Conservation (phyloP, 2,797 vertebrate genomes). For the Falco peregrinus region DNA sequence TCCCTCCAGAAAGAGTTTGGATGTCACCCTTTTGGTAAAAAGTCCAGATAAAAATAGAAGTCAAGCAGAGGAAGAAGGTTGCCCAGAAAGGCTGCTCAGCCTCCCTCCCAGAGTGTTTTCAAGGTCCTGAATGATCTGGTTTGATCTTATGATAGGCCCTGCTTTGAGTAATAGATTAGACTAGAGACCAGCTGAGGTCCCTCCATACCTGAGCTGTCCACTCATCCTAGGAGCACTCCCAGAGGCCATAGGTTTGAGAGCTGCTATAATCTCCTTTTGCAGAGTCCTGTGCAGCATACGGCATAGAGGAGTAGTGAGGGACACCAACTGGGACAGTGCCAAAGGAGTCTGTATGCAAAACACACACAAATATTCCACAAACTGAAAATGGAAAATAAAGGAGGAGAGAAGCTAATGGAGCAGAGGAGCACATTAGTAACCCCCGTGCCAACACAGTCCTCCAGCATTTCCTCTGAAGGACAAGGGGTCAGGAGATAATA, state of each 20-base stretch:
- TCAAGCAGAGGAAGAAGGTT: neutral
- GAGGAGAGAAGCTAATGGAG: neutral
- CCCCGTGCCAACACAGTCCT: neutral
- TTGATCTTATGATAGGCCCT: neutral
- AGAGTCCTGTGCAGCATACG: neutral
- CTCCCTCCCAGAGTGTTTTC: neutral
- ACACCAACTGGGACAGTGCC: neutral
- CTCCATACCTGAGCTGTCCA: neutral
- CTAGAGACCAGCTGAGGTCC: neutral
- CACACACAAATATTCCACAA: neutral
- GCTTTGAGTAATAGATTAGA: neutral
- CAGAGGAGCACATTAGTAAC: neutral
- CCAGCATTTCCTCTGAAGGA: neutral
- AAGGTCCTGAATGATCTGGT: neutral
- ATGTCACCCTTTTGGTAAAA: neutral
- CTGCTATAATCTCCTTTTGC: neutral
- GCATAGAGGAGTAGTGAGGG: neutral
- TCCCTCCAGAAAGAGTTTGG: neutral
- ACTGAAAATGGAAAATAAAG: neutral
- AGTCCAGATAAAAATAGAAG: neutral
- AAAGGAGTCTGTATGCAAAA: neutral
- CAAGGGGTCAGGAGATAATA: neutral
- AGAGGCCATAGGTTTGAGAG: neutral
- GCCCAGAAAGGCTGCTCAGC: neutral
- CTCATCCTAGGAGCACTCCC: neutral